phyloP scores from a whole-genome alignment of 2,797 vertebrate species.

The Trachops cirrhosus region DNA sequence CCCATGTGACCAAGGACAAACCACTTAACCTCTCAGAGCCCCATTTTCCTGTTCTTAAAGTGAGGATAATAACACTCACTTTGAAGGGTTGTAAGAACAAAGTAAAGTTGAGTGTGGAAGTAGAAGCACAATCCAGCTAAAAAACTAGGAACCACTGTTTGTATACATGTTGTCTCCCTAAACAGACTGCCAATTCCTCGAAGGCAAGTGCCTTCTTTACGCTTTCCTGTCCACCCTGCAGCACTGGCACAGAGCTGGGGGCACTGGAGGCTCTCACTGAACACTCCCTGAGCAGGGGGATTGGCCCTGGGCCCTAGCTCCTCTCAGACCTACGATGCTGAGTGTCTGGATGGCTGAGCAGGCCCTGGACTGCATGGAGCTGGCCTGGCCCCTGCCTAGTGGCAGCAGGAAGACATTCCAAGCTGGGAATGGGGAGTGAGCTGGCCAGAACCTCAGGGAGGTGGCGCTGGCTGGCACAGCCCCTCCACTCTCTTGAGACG shows the following conservation, averaged over 20 bases:
- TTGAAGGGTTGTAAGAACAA: not conserved
- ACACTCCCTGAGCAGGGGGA: not conserved
- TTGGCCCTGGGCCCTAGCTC: not conserved
- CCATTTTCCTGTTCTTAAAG: not conserved
- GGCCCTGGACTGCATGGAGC: not conserved
- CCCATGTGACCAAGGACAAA: not conserved
- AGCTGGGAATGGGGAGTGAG: not conserved
- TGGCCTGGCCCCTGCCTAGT: not conserved
- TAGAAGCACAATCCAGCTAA: not conserved
- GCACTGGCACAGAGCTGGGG: not conserved
- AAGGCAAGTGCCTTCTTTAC: not conserved
- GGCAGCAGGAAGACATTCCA: not conserved
- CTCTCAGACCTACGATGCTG: not conserved
- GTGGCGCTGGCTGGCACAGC: not conserved
- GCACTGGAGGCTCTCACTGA: not conserved
- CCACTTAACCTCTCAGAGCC: not conserved
- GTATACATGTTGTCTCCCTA: not conserved
- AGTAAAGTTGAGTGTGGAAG: conserved; percentile 5
- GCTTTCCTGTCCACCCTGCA: conserved; percentile 32
- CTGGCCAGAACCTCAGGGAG: not conserved
- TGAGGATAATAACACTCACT: not conserved
- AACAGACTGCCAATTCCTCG: conserved; percentile 48
- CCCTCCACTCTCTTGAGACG: not conserved
- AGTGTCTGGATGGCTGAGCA: not conserved
- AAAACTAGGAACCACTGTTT: not conserved